Conservation (phyloP, 1,140 invertebrate genomes). For the Battus philenor region DNA sequence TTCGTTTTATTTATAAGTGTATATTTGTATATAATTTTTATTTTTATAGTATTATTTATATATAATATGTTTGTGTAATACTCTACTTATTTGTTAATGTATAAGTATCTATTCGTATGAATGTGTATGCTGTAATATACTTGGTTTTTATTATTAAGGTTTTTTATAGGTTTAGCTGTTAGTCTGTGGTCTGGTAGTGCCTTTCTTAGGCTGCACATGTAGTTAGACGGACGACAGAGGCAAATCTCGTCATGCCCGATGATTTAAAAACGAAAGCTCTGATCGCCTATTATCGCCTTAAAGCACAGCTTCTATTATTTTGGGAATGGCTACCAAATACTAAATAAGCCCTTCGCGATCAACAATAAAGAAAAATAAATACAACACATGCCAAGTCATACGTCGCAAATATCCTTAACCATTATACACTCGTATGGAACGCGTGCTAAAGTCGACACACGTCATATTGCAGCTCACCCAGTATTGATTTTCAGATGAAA, state of each 20-base stretch:
- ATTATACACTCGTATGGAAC: slow-evolving; percentile 13
- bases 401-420: slow-evolving; percentile 18
- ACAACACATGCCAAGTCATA: slow-evolving; percentile 14
- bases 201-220: slow-evolving; percentile 41
- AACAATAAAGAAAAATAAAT: slow-evolving; percentile 23
- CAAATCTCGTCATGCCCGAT: slow-evolving; percentile 46
- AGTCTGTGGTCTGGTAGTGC: too few species aligned
- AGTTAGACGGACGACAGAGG: slow-evolving; percentile 43
- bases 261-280: slow-evolving; percentile 54
- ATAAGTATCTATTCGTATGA: too few species aligned
- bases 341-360: slow-evolving; percentile 23
- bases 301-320: slow-evolving; percentile 22
- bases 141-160: too few species aligned
- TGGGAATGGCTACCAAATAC: slow-evolving; percentile 31
- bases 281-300: slow-evolving; percentile 33
- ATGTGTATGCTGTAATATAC: too few species aligned
- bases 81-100: too few species aligned
- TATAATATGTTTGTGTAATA: too few species aligned
- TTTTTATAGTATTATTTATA: too few species aligned
- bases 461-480: slow-evolving; percentile 40
- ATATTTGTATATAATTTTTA: too few species aligned
- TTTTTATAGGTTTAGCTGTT: too few species aligned
- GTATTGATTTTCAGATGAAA: slow-evolving; percentile 48
- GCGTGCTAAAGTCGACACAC: slow-evolving; percentile 25
- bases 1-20: too few species aligned